Conservation (phyloP, 1,140 invertebrate species). For the Scaptomyza hsui region DNA sequence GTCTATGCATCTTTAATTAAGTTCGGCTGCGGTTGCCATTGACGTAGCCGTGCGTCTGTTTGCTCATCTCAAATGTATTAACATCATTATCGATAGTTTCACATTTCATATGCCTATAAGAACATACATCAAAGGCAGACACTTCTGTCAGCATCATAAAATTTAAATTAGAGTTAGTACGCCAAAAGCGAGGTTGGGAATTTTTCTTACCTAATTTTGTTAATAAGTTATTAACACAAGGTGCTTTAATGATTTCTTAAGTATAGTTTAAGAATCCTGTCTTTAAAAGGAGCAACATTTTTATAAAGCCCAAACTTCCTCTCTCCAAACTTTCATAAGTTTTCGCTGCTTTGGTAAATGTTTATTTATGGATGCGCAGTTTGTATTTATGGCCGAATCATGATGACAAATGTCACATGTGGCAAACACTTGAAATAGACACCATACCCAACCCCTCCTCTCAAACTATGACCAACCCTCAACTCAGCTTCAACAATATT, state of each 20-base stretch:
- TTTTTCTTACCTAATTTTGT: neutral
- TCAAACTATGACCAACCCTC: constrained; percentile 42
- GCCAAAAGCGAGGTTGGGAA: constrained; percentile 4
- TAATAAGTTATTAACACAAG: neutral
- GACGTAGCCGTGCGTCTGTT: constrained; percentile 32
- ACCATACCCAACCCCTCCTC: constrained; percentile 8
- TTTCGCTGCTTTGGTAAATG: constrained; percentile 46
- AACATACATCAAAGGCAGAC: constrained; percentile 65
- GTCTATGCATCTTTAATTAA: constrained; percentile 68
- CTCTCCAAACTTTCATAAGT: constrained; percentile 27
- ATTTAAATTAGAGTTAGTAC: constrained; percentile 52
- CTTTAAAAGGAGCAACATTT: neutral
- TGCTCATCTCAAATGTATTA: constrained; percentile 49
- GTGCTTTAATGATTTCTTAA: neutral
- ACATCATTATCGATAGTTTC: constrained; percentile 77
- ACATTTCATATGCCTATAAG: constrained; percentile 66
- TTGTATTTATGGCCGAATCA: constrained; percentile 82
- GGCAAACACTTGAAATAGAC: constrained; percentile 75
- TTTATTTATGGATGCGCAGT: constrained; percentile 75
- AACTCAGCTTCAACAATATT: neutral
- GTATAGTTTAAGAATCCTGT: neutral
- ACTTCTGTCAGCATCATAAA: constrained; percentile 36
- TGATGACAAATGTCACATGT: constrained; percentile 80
- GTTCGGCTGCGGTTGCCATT: constrained; percentile 33
- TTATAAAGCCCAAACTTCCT: too few species aligned